Base-by-base conservation (phyloP, 1,140 invertebrate species). In the Ptiloglossa arizonensis region DNA sequence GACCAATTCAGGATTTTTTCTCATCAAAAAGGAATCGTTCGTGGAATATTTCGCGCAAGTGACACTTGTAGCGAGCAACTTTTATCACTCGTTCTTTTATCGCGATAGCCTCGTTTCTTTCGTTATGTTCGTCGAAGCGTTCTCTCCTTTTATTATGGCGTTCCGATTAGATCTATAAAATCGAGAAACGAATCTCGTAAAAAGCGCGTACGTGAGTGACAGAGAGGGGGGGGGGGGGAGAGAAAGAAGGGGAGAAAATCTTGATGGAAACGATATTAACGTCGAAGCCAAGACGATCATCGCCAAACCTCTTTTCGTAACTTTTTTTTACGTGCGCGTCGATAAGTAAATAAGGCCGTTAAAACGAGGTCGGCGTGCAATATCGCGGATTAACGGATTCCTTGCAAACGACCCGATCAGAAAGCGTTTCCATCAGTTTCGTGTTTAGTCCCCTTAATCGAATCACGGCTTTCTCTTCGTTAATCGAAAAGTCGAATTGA, bases 91-190 rank as follows among this genome's bases (percentile, higher is more conserved):
- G 8, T 22, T 50, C 1, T 1, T 62, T 27, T 2, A 19, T 57
- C 48, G 38, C 17, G 0, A n/a, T 17, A 17, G 32, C 22, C 41
- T 48, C 11, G 60, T 24, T 22, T 22, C 24, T 66, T 64, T 64
- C 60, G 19, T 71, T 15, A 46, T 4, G 17, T 27, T 32, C 11
- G 17, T 27, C 13, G 1, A 9, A 8, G 5, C 9, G 57, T 27
- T 6, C 6, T 9, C 5, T 2, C 19, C 27, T 50, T 68, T 48
- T 75, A 68, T 35, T 59, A 17, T 29, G n/a, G 17, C 29, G 52
- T 68, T 59, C 17, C 38, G 54, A 76, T 76, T 76, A 44, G 24
- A 38, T 3, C 54, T 9, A 76, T 76, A 69, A 76, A 76, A 76
- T 69, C 41, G 38, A 59, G 41, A 22, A 48, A 69, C 44, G 44